Base-by-base conservation (phyloP, 2,888 invertebrate genomes). In the Melieria omissa region DNA sequence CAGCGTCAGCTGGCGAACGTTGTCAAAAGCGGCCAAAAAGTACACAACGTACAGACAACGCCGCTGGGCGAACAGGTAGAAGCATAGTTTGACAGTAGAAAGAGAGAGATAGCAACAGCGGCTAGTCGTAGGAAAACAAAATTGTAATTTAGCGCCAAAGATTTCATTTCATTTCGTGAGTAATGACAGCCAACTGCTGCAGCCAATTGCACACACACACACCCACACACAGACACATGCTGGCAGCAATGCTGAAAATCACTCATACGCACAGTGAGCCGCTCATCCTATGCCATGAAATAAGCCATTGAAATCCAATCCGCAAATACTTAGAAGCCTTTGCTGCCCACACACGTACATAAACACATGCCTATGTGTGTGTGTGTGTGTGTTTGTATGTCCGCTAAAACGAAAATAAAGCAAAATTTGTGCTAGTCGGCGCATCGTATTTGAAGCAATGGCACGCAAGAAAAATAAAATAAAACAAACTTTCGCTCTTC, bases 401-500 rank as follows among this genome's bases (percentile, higher is more conserved):
- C 29, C 5, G 16, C 9, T 7, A 5, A n/a, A 14, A 57, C 12
- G 7, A 29, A 41, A 8, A 14, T 29, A 29, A 29, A 29, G 29
- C 29, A 29, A 29, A 29, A 29, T 29, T 29, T 29, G 29, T 29
- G 29, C 29, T 29, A 29, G 29, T 3, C 10, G 47, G 10, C 9
- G 12, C 52, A 42, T 41, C 4, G 42, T 41, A 60, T 58, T 29
- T 41, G 58, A 58, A 14, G 7, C 41, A 5, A n/a, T 9, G 14
- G 14, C 62, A 62, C 29, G 29, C 29, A 29, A 29, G 29, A 29
- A 29, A 29, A 29, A 29, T 29, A 29, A 29, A 29, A 29, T 29
- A 29, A 81, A 82, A 80, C 77, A 80, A 82, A 78, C 80, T 82
- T 81, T 82, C 78, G 78, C 82, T 81, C 80, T 82, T 82, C 81